Conservation (phyloP, 1,140 invertebrate species). For the Drosophila kurseongensis region DNA sequence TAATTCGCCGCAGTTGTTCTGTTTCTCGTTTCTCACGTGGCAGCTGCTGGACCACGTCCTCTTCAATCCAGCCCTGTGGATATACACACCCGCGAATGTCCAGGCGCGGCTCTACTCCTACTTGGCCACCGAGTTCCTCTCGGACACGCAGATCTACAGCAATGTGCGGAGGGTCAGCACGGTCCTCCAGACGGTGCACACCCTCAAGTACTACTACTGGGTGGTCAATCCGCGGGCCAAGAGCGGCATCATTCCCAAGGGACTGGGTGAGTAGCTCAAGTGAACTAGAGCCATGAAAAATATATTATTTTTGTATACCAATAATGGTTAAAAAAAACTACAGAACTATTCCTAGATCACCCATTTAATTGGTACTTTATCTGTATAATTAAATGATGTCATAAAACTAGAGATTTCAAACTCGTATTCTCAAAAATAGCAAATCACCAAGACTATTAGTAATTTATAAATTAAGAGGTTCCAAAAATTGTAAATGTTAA, state of each 20-base stretch:
- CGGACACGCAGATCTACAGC: constrained; percentile 98
- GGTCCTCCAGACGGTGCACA: constrained; percentile 98
- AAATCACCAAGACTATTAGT: too few relatives aligned
- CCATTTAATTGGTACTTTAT: too few relatives aligned
- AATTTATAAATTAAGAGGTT: too few relatives aligned
- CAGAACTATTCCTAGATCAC: too few relatives aligned
- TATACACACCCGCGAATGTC: constrained; percentile 97
- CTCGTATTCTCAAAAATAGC: too few relatives aligned
- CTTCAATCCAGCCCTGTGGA: constrained; percentile 99
- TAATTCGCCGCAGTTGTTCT: constrained; percentile 89
- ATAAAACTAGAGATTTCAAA: too few relatives aligned
- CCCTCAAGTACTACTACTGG: constrained; percentile 99
- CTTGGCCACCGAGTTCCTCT: constrained; percentile 98
- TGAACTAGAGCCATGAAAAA: too few relatives aligned
- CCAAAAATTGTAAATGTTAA: too few relatives aligned
- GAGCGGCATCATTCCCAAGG: constrained; percentile 97
- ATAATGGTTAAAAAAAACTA: too few relatives aligned
- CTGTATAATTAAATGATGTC: too few relatives aligned
- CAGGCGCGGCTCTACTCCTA: constrained; percentile 98
- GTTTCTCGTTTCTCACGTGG: constrained; percentile 92
- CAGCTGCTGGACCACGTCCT: constrained; percentile 99
- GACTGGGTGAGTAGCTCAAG: constrained; percentile 90
- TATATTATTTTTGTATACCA: too few relatives aligned
- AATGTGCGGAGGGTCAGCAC: constrained; percentile 98
- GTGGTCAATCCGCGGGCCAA: constrained; percentile 97